Base-by-base conservation (phyloP, 2,113 vertebrate genomes). In the Eclectus roratus region DNA sequence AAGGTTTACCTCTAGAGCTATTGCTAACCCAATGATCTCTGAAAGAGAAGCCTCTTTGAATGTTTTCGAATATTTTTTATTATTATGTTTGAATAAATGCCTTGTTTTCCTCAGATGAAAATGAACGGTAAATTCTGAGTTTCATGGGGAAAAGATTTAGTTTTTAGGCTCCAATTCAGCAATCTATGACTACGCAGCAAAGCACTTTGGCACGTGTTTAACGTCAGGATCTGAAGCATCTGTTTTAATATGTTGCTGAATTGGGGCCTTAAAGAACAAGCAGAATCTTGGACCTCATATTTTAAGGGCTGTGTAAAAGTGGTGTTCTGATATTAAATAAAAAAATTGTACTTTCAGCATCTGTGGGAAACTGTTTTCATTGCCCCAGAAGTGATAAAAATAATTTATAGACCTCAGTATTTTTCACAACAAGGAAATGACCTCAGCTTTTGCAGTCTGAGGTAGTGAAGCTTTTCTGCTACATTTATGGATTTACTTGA, bases 401-500 rank as follows among this genome's bases (percentile, higher is more conserved):
- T 97, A 98, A 98, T 98, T 97, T 97, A 98, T 98, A 90, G 95
- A 96, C 90, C 90, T 98, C 93, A 73, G 88, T 93, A 92, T 97
- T 96, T 97, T 97, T 97, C 97, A 94, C 96, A 97, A 96, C 95
- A 93, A 98, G 98, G 97, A 98, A 98, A 98, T 98, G 91, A 98
- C 95, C 96, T 98, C 97, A 98, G 96, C 92, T 98, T 97, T 97
- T 98, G 97, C 97, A 97, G 96, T 96, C 85, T 85, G 82, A 91
- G 88, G 88, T 97, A 98, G 97, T 80, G 89, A 97, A 98, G 97
- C 97, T 96, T 96, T 97, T 98, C 98, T 94, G 91, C 95, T 97
- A 96, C 97, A 96, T 97, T 98, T 98, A 98, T 97, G 96, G 97
- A 98, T 98, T 97, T 98, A 97, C 95, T 98, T 96, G 96, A 97